These are phyloP conservation scores for Ammodytes marinus DNA, from an alignment of 2,113 vertebrate species.

Conservation along the genomic window DNA sequence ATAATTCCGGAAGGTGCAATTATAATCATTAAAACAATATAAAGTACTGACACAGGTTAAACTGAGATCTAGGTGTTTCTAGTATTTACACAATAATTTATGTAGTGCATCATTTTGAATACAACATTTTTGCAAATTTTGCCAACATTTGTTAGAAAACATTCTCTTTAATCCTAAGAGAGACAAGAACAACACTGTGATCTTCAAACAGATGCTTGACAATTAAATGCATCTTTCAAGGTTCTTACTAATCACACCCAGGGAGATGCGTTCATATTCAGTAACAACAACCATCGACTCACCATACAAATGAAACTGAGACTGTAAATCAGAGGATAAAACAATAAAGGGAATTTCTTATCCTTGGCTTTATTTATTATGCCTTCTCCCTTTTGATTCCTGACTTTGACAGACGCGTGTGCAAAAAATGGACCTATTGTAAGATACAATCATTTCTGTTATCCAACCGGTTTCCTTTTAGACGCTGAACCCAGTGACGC, in stretches of 20 bases:
- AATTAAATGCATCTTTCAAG: slow-evolving; percentile 67
- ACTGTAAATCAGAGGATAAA: slow-evolving; percentile 51
- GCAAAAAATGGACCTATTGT: slow-evolving; percentile 59
- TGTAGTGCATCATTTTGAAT: slow-evolving; percentile 61
- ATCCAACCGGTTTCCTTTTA: slow-evolving; percentile 74
- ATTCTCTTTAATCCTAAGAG: slow-evolving; percentile 65
- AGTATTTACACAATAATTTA: slow-evolving; percentile 58
- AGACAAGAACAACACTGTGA: slow-evolving; percentile 59
- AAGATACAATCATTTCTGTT: slow-evolving; percentile 75
- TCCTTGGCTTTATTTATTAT: slow-evolving; percentile 7
- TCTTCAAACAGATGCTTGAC: slow-evolving; percentile 68
- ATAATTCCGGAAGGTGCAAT: slow-evolving; percentile 63
- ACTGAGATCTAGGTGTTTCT: slow-evolving; percentile 57
- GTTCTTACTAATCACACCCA: slow-evolving; percentile 74
- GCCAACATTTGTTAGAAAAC: slow-evolving; percentile 65
- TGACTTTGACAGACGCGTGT: slow-evolving; percentile 70
- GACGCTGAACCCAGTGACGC: slow-evolving; percentile 76
- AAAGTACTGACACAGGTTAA: slow-evolving; percentile 60
- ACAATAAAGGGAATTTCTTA: slow-evolving; percentile 60
- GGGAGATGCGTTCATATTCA: slow-evolving; percentile 75
- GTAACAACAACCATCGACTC: slow-evolving; percentile 53
- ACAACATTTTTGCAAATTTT: slow-evolving; percentile 51
- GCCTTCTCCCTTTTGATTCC: slow-evolving; percentile 60
- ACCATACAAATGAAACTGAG: slow-evolving; percentile 54
- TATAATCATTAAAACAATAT: slow-evolving; percentile 51